Base-by-base conservation (phyloP, 2,797 vertebrate species). In the Rhinella marina region DNA sequence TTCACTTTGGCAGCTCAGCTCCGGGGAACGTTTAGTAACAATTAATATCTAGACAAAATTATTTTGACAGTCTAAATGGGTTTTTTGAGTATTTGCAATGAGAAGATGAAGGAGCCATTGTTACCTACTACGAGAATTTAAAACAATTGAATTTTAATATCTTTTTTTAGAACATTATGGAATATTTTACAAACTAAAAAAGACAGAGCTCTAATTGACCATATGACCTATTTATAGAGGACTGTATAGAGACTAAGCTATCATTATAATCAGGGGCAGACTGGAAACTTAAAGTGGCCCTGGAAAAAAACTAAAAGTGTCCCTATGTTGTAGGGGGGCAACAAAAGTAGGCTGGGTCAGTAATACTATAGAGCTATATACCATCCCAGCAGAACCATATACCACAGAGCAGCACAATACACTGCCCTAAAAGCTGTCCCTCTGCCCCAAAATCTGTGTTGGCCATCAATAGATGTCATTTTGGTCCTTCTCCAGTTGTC, bases 1-100 rank as follows among this genome's bases (percentile, higher is more conserved):
- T 68, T n/a, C 7, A 25, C 48, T 52, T 83, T 87, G 72, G 80
- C 81, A 83, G 82, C 27, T 84, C n/a, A 59, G 50, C 56, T 32
- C 54, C 59, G 17, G 68, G 54, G 50, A 29, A 84, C 12, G 41
- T n/a, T 75, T 73, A 84, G 19, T 32, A 41, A n/a, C 56, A 75
- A 75, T 59, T 41, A 75, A 73, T 76, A 84, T 73, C 48, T 61
- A 17, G 21, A 76, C 25, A 19, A 21, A 48, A 75, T 59, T 41
- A 14, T 25, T 75, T 41, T 59, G 52, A 73, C 27, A 41, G 32
- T 73, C 19, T 73, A 41, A 62, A 48, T 59, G 78, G 21, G 19
- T 80, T 80, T 80, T 59, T 80, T 59, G 27, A 80, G 25, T 12
- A 29, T 19, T 23, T n/a, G 32, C 21, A n/a, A 13, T 64, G 57